Base-by-base conservation (phyloP, 2,113 vertebrate genomes). In the Xenopus laevis region DNA sequence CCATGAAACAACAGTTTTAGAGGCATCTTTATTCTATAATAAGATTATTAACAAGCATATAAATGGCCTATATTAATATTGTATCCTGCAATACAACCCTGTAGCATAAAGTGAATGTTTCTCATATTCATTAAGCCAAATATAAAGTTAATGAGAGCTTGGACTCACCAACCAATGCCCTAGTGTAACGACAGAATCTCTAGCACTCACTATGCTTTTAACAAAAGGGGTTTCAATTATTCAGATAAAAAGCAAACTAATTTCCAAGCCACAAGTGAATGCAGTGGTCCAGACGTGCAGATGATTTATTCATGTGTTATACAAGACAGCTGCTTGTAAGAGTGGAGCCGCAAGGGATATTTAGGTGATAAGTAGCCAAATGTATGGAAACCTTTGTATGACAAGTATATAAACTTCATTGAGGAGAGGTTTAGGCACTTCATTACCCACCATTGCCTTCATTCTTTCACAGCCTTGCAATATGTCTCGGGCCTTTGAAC, bases 221-320 rank as follows among this genome's bases (percentile, higher is more conserved):
- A 64, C 62, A 64, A 64, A 45, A 64, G 62, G n/a, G 16, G 10
- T 50, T 64, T 64, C 62, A 64, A 64, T 64, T 63, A 63, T 13
- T 27, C 27, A 63, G 27, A 63, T 33, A 63, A 40, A 16, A 30
- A 33, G 23, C 30, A 33, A 30, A 63, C 27, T 27, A 44, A 16
- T 64, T 64, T 44, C 27, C 27, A 18, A 33, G 17, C 61, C 61
- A 15, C 27, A 50, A 13, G 47, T 50, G 47, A 50, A 50, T 50
- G 47, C 47, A 50, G 12, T 16, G 16, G 55, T 16, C 55, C 55
- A 58, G 55, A 58, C 15, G 55, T 18, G n/a, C 55, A 18, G 16
- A 58, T 58, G 55, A 58, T 58, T 58, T 18, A 58, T 58, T 58
- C 55, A 58, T 58, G 55, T 18, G 55, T 18, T 58, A 58, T 58